Percentiles rank a stretch among this genome's conserved stretches.
phyloP scores from a whole-genome alignment of 2,797 vertebrate genomes.

The Acipenser transmontanus region DNA sequence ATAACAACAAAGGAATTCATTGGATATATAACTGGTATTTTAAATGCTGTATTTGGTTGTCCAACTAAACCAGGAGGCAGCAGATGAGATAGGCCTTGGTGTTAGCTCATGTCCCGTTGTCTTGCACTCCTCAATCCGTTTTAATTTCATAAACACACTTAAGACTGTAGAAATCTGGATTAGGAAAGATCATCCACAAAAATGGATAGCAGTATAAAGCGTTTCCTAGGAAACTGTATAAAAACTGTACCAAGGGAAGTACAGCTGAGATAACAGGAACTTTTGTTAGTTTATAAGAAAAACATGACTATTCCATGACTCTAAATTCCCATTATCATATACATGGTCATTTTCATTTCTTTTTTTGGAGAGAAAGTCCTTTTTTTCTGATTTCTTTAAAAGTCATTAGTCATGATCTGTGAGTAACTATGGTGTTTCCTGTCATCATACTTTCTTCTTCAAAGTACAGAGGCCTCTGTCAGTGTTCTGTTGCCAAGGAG shows the following conservation, averaged over 20 bases:
- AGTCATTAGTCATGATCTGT: background rate
- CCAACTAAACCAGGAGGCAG: background rate
- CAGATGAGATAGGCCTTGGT: background rate
- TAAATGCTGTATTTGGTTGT: background rate
- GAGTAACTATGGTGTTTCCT: constrained; percentile 18
- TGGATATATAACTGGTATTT: background rate
- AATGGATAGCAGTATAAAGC: constrained; percentile 80
- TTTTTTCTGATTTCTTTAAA: constrained; percentile 23
- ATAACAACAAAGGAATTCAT: no score
- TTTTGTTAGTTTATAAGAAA: background rate
- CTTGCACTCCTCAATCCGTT: background rate
- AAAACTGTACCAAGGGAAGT: constrained; percentile 72
- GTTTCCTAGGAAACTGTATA: constrained; percentile 96
- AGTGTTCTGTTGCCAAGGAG: constrained; percentile 77
- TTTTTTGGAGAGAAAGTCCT: constrained; percentile 13
- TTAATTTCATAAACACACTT: constrained; percentile 20
- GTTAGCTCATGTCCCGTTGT: background rate
- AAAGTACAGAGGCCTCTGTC: constrained; percentile 39
- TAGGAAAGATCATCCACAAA: constrained; percentile 78
- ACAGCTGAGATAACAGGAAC: constrained; percentile 58
- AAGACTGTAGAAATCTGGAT: constrained; percentile 54
- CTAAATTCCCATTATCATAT: constrained; percentile 49
- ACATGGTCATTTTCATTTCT: constrained; percentile 41
- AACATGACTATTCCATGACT: constrained; percentile 34
- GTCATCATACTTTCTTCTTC: constrained; percentile 23